phyloP scores from a whole-genome alignment of 1,140 invertebrate genomes.

The Neodiprion lecontei region DNA sequence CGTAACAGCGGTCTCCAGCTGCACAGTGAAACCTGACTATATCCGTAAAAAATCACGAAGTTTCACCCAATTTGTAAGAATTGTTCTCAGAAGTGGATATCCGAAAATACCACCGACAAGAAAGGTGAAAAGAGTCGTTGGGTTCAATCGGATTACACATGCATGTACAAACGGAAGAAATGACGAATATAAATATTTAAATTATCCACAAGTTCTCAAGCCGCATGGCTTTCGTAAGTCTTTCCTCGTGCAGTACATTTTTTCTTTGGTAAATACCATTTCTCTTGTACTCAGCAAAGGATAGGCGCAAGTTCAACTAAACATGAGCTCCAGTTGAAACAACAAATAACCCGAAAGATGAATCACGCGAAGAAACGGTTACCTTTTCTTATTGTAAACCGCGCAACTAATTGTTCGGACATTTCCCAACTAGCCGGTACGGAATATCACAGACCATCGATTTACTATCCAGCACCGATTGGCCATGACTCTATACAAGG shows the following conservation, averaged over 20 bases:
- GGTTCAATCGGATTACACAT: background rate
- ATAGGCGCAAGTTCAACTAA: too few relatives aligned
- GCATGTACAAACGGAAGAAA: background rate
- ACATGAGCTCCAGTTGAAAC: too few relatives aligned
- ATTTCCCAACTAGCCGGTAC: too few relatives aligned
- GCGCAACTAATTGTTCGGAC: too few relatives aligned
- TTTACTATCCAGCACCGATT: too few relatives aligned
- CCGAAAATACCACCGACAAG: background rate
- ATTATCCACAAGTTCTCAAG: background rate
- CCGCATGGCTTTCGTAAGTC: background rate
- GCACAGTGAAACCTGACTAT: too few relatives aligned
- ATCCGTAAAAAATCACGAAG: background rate
- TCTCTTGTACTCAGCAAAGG: background rate
- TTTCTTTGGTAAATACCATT: background rate
- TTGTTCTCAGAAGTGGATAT: too few relatives aligned
- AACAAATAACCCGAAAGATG: background rate
- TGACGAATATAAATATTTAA: conserved; percentile 1
- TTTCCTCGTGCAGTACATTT: background rate
- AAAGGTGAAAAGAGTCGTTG: background rate
- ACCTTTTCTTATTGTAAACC: too few relatives aligned
- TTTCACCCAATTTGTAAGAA: background rate
- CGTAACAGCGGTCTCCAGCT: too few relatives aligned
- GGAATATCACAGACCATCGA: too few relatives aligned
- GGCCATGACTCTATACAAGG: too few relatives aligned
- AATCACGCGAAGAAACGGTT: background rate